Percentiles rank a stretch among this genome's conserved stretches.
Conservation (phyloP, 2,797 vertebrate genomes). For the Tenualosa thibaudeaui region DNA sequence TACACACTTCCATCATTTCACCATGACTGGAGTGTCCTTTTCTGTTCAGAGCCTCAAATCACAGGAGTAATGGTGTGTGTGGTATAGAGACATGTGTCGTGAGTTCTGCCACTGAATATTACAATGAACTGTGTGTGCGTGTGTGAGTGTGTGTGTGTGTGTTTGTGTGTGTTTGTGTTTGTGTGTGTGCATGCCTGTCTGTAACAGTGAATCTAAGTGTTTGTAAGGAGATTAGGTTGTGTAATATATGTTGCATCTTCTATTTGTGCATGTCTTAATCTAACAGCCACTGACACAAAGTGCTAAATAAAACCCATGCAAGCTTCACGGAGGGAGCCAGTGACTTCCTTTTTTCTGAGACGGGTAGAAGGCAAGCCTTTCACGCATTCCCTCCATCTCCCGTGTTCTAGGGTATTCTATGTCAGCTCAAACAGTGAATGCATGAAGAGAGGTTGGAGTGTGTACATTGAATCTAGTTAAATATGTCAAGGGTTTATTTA, state of each 20-base stretch:
- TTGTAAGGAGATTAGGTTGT: conserved; percentile 3
- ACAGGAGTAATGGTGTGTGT: background rate
- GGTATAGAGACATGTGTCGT: background rate
- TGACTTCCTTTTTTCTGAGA: background rate
- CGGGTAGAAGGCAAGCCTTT: background rate
- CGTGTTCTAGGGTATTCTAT: background rate
- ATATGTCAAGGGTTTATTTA: too few species aligned
- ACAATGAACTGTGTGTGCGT: background rate
- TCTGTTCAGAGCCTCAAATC: background rate
- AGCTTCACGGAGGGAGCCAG: background rate
- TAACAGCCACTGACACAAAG: background rate
- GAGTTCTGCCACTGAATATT: conserved; percentile 5
- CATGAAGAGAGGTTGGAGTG: too few species aligned
- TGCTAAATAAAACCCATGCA: background rate
- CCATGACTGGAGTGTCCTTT: background rate
- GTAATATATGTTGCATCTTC: conserved; percentile 11
- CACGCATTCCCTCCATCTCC: background rate
- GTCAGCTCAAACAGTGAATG: background rate
- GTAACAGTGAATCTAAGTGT: background rate
- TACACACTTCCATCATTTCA: background rate
- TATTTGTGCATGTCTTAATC: conserved; percentile 8
- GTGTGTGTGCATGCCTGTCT: background rate
- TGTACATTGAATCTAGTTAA: too few species aligned
- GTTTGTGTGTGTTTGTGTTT: background rate
- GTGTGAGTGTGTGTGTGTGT: background rate